A percentile compares a stretch with the other conserved stretches of the same genome.
Evolutionary conservation across 1,140 invertebrate genomes (phyloP).

Genomic region (Wiebesia pumilae): DNA sequence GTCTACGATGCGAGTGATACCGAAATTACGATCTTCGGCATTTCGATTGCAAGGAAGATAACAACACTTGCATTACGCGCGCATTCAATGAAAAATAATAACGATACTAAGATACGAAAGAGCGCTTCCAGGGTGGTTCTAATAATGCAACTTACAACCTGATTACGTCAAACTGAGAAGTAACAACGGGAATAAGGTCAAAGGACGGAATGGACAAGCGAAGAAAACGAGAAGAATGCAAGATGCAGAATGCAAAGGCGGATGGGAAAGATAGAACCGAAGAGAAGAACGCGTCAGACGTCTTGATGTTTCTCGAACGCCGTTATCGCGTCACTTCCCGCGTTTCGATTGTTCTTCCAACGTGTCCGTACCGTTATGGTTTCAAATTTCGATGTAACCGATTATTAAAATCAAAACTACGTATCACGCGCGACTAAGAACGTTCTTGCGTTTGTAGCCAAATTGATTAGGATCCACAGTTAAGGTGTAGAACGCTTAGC

Average conservation of each 20-base stretch:
- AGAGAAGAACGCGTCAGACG: neutral
- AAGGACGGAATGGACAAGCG: neutral
- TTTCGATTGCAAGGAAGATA: too few species aligned
- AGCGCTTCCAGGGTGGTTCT: neutral
- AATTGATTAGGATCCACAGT: too few species aligned
- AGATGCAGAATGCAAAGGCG: slow-evolving; percentile 18
- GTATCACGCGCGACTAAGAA: neutral
- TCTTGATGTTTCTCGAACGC: neutral
- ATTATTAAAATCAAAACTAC: neutral
- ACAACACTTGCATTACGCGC: too few species aligned
- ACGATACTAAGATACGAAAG: neutral
- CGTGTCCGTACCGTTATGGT: neutral
- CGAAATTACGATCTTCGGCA: too few species aligned
- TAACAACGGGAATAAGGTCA: neutral
- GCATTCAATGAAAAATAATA: neutral
- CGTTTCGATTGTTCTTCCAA: neutral
- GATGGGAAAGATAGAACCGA: neutral
- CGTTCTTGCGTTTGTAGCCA: neutral
- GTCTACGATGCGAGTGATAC: too few species aligned
- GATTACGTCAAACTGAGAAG: neutral
- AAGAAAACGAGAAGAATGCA: neutral
- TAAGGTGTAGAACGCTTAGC: too few species aligned
- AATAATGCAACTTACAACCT: neutral
- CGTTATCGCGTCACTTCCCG: neutral
- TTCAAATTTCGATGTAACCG: neutral